Conservation (phyloP, 2,113 vertebrate genomes). For the Oreochromis aureus region DNA sequence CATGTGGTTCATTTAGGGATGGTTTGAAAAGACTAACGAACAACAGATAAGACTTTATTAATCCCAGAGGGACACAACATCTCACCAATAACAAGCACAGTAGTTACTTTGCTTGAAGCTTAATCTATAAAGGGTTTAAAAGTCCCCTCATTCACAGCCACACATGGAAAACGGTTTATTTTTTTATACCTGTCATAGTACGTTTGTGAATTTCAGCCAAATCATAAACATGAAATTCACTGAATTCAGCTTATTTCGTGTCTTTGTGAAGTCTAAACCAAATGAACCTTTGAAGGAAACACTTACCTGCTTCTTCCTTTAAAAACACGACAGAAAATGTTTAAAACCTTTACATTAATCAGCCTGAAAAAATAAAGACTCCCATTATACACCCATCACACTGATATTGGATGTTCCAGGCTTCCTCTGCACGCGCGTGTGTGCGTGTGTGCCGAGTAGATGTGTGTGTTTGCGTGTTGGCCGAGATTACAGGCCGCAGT, state of each 20-base stretch:
- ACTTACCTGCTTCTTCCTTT: conserved; percentile 2
- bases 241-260: neutral
- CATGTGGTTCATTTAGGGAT: conserved; percentile 83
- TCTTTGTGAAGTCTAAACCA: neutral
- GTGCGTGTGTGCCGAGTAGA: neutral
- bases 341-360: conserved; percentile 46
- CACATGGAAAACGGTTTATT: neutral
- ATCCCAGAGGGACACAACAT: neutral
- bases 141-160: neutral
- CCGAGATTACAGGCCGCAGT: conserved; percentile 70
- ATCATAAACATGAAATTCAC: neutral
- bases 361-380: conserved; percentile 51
- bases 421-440: neutral
- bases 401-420: conserved; percentile 41
- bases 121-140: neutral
- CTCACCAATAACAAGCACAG: neutral
- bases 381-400: conserved; percentile 33
- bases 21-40: conserved; percentile 65
- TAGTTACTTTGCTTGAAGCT: neutral
- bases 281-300: neutral
- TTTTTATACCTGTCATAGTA: neutral
- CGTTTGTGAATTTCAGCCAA: neutral
- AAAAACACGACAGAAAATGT: conserved; percentile 9
- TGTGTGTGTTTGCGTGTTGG: conserved; percentile 32
- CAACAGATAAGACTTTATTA: neutral